Evolutionary conservation across 64 coral and sea anemone genomes (phyloP), one percentile per base, ranked within the genome.

Genomic region (Hydrozoanthus tunicans): DNA sequence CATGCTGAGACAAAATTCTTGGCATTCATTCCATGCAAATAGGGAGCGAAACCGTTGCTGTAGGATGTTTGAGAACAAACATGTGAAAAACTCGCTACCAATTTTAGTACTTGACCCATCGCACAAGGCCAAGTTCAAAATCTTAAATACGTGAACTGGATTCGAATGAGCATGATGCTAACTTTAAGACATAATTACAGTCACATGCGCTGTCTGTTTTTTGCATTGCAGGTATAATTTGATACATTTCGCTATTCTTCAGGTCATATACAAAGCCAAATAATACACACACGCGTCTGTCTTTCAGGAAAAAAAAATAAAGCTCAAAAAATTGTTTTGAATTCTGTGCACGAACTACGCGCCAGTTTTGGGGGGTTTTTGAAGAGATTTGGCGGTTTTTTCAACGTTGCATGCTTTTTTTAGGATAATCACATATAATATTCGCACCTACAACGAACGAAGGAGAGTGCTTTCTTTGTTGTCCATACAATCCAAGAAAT

Each of bases 221-320:
- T 70, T 57, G 25, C 56, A 23, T 62, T 43, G 26, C 54, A 72
- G 83, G 66, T 86, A 72, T 56, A 58, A 73, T 58, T 59, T 73
- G 84, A 88, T 88, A 88, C 69, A 51, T 73, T 74, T 74, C 12
- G 43, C 43, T 17, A 85, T 85, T 69, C 51, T 63, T 67, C 51
- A 82, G 12, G 11, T 43, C 27, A 76, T 53, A 52, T 11, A 10
- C 32, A 43, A 43, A 43, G 32, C 32, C 32, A 43, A 43, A 56
- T 86, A 51, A 86, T 73, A 25, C 71, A 14, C 59, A 73, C 69
- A 43, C 68, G 56, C 68, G 84, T 73, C 84, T 74, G 13, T 88
- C 23, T 12, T 11, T 52, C 10, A 73, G 5, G 13, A 7, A 58
- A 10, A 58, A 43, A 43, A 43, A 43, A 43, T 43, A 43, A 51